A percentile compares a stretch with the other conserved stretches of the same genome.
phyloP scores from a whole-genome alignment of 2,888 invertebrate species.

The Apotomis turbidana region DNA sequence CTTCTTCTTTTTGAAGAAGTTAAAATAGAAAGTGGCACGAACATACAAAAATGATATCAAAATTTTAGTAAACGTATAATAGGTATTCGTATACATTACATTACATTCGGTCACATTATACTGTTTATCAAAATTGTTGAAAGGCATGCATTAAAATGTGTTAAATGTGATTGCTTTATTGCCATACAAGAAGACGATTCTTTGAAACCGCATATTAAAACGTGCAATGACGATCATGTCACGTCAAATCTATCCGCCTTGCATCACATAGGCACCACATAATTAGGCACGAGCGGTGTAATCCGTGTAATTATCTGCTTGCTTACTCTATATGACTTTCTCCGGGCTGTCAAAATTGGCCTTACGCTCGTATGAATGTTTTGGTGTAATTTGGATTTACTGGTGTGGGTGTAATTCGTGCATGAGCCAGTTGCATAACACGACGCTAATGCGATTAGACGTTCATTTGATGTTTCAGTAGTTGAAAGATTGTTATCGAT shows the following conservation, averaged over 20 bases:
- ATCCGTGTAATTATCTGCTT: conserved; percentile 36
- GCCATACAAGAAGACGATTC: background rate
- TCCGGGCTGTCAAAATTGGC: conserved; percentile 53
- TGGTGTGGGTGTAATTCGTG: conserved; percentile 53
- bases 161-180: conserved; percentile 25
- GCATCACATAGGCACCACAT: conserved; percentile 32
- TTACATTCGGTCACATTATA: too few species aligned
- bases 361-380: conserved; percentile 46
- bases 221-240: conserved; percentile 22
- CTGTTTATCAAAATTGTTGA: too few species aligned
- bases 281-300: conserved; percentile 36
- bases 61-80: too few species aligned
- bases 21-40: too few species aligned
- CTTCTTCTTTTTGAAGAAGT: too few species aligned
- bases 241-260: conserved; percentile 18
- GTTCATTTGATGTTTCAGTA: conserved; percentile 27
- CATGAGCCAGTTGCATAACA: conserved; percentile 36
- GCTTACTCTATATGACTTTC: conserved; percentile 51
- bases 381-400: conserved; percentile 48
- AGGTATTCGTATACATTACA: too few species aligned
- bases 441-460: conserved; percentile 26
- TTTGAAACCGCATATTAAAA: conserved; percentile 23
- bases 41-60: too few species aligned
- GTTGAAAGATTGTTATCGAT: conserved; percentile 12
- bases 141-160: background rate